Conservation (phyloP, 2,888 invertebrate genomes). For the Caenorhabditis virilis region DNA sequence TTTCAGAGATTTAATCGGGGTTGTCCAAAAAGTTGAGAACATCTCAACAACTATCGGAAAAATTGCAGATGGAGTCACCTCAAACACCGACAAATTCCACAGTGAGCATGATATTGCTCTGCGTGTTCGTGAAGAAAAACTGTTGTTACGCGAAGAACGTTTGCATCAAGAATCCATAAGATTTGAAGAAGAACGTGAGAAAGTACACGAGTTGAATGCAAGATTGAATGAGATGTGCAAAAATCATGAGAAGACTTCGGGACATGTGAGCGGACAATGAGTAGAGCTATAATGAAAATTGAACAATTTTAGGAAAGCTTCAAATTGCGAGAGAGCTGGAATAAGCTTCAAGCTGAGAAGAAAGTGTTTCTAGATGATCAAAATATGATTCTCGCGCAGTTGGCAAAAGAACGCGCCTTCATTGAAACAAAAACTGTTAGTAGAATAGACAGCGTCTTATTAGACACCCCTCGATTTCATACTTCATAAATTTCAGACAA, state of each 20-base stretch:
- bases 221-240: constrained; percentile 45
- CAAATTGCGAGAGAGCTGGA: constrained; percentile 48
- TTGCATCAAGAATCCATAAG: constrained; percentile 25
- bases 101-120: constrained; percentile 29
- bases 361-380: constrained; percentile 51
- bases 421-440: constrained; percentile 10
- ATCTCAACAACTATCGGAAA: constrained; percentile 33
- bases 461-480: too few species aligned
- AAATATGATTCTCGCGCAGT: constrained; percentile 36
- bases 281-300: background rate
- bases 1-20: constrained; percentile 26
- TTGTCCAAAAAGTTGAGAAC: constrained; percentile 46
- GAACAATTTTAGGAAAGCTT: constrained; percentile 47
- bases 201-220: constrained; percentile 53
- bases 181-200: constrained; percentile 48
- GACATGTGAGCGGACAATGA: constrained; percentile 13
- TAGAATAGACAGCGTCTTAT: too few species aligned
- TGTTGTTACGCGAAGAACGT: constrained; percentile 40
- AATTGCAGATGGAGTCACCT: constrained; percentile 38
- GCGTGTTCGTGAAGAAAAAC: constrained; percentile 32
- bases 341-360: constrained; percentile 39
- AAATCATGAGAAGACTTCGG: constrained; percentile 45
- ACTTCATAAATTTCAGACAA: constrained; percentile 37
- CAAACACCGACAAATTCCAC: constrained; percentile 17
- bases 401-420: constrained; percentile 29